Conservation (phyloP, 2,888 invertebrate species). For the Eupeodes luniger region DNA sequence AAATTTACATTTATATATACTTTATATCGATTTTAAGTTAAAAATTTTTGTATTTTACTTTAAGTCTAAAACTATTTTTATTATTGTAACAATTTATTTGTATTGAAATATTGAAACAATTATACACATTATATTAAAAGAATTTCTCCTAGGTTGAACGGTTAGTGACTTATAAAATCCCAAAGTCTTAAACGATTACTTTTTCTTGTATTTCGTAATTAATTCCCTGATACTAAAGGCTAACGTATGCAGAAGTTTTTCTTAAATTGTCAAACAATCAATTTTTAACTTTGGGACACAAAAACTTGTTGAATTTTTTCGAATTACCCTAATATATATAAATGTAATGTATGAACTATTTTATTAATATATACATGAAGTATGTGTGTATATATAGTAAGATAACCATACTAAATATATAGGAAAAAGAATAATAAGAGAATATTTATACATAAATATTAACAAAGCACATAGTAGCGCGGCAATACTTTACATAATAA, state of each 20-base stretch:
- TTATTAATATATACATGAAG: conserved; percentile 80
- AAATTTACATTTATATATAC: background rate
- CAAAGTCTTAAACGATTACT: background rate
- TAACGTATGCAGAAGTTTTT: background rate
- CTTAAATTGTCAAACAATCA: background rate
- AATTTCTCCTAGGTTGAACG: background rate
- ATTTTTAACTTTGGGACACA: background rate
- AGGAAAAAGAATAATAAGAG: conserved; percentile 18
- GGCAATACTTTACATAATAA: conserved; percentile 44
- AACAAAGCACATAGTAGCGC: conserved; percentile 42
- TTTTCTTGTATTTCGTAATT: background rate
- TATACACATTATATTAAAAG: background rate
- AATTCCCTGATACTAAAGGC: background rate
- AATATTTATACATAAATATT: conserved; percentile 42
- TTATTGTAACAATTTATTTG: background rate
- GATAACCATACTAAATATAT: conserved; percentile 74
- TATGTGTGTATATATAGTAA: conserved; percentile 79
- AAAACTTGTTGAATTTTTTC: background rate
- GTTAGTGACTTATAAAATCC: background rate
- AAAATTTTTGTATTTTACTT: background rate
- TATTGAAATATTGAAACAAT: background rate
- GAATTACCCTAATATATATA: conserved; percentile 5
- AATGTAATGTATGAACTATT: conserved; percentile 22
- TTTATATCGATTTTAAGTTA: background rate
- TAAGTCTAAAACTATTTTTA: background rate